These are phyloP conservation scores for Molossus alvarezi DNA, from an alignment of 2,797 vertebrate genomes.

Conservation along the genomic window DNA sequence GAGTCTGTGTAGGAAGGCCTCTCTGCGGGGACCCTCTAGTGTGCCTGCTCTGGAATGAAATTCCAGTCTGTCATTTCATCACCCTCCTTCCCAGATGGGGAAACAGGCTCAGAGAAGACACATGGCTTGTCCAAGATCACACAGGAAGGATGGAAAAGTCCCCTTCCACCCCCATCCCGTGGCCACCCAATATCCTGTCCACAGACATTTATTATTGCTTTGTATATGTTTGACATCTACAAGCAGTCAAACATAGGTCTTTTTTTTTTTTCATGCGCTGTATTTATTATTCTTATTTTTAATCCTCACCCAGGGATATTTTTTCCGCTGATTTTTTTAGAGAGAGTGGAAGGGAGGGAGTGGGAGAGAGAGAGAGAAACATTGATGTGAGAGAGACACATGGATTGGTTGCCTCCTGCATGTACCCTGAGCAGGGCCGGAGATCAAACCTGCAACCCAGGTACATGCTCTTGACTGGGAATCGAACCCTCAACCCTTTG, in stretches of 20 bases:
- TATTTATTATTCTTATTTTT: no score
- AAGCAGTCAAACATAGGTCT: neutral
- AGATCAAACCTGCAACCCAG: no score
- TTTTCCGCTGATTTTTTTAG: no score
- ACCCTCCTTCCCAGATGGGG: neutral
- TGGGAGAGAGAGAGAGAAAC: no score
- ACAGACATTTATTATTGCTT: neutral
- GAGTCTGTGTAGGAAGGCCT: rapidly evolving
- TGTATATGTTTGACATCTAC: neutral
- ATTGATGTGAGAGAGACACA: no score
- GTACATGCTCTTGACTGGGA: no score
- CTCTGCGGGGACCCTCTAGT: neutral
- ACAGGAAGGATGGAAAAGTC: neutral
- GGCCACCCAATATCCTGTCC: neutral
- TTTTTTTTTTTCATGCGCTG: neutral
- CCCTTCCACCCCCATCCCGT: rapidly evolving
- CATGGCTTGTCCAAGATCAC: neutral
- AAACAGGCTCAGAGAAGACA: conserved; percentile 2
- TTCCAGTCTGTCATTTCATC: neutral
- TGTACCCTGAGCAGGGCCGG: no score
- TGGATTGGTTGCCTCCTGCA: no score
- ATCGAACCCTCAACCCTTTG: no score
- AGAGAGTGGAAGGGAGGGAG: no score
- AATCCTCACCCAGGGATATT: no score
- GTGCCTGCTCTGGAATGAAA: neutral